phyloP scores from a whole-genome alignment of 2,888 invertebrate genomes.

The Lysandra bellargus region DNA sequence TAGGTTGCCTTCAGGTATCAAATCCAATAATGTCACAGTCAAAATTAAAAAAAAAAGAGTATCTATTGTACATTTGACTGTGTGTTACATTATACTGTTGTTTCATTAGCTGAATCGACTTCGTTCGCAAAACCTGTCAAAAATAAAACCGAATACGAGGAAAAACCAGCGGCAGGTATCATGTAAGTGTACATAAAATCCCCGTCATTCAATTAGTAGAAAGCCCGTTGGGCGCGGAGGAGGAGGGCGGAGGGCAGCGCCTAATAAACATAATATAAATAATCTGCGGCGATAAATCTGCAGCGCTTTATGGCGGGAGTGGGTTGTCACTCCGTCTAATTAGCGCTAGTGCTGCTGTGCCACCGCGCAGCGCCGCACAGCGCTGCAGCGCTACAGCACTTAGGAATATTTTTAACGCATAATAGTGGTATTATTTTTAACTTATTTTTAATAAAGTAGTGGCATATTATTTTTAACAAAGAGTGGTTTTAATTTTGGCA shows the following conservation, averaged over 20 bases:
- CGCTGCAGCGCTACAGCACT: slow-evolving; percentile 34
- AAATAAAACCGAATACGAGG: slow-evolving; percentile 26
- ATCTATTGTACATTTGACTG: neutral
- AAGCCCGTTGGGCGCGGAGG: slow-evolving; percentile 63
- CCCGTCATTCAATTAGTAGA: slow-evolving; percentile 77
- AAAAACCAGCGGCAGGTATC: slow-evolving; percentile 59
- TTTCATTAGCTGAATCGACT: neutral
- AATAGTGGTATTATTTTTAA: neutral
- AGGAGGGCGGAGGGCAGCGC: slow-evolving; percentile 65
- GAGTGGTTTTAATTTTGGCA: neutral
- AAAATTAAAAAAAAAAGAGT: no score
- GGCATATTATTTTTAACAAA: neutral
- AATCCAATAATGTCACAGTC: neutral
- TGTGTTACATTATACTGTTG: neutral
- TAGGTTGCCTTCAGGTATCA: neutral
- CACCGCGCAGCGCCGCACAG: slow-evolving; percentile 32
- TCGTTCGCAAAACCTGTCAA: neutral
- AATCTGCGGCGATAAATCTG: slow-evolving; percentile 79
- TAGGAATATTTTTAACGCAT: slow-evolving; percentile 4
- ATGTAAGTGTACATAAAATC: slow-evolving; percentile 65
- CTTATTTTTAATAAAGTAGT: no score
- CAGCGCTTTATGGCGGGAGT: slow-evolving; percentile 79
- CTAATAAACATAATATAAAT: slow-evolving; percentile 81
- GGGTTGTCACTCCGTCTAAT: slow-evolving; percentile 80
- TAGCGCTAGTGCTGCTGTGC: slow-evolving; percentile 70